Percentiles rank a stretch among this genome's conserved stretches.
phyloP scores from a whole-genome alignment of 2,888 invertebrate species.

The Mythimna vitellina region DNA sequence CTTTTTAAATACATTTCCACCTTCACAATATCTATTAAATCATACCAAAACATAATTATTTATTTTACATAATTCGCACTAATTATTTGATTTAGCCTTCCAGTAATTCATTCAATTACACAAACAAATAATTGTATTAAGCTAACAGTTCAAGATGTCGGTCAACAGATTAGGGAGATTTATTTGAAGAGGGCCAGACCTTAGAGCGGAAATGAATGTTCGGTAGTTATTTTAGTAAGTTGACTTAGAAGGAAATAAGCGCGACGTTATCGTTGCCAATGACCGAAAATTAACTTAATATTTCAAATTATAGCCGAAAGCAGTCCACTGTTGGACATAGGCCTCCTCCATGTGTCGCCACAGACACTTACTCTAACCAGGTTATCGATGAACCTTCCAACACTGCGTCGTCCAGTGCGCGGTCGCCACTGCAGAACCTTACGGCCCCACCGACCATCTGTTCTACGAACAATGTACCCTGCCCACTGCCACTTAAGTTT shows the following conservation, averaged over 20 bases:
- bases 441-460: too few species aligned
- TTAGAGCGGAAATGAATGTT: constrained; percentile 1
- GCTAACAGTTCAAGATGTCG: constrained; percentile 42
- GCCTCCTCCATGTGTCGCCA: too few species aligned
- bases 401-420: too few species aligned
- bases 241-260: background rate
- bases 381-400: too few species aligned
- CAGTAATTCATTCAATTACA: constrained; percentile 38
- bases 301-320: too few species aligned
- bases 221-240: background rate
- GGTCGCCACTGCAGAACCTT: too few species aligned
- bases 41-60: background rate
- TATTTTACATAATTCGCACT: constrained; percentile 1
- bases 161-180: constrained; percentile 42
- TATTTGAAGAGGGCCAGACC: constrained; percentile 18
- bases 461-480: too few species aligned
- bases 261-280: background rate
- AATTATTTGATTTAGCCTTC: constrained; percentile 1
- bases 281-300: background rate
- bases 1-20: too few species aligned
- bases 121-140: constrained; percentile 48
- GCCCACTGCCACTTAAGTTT: too few species aligned
- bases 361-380: too few species aligned
- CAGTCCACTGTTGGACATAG: too few species aligned
- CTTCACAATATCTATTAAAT: background rate